These are phyloP conservation scores for Diglossa brunneiventris DNA, from an alignment of 2,113 vertebrate genomes.

Conservation along the genomic window DNA sequence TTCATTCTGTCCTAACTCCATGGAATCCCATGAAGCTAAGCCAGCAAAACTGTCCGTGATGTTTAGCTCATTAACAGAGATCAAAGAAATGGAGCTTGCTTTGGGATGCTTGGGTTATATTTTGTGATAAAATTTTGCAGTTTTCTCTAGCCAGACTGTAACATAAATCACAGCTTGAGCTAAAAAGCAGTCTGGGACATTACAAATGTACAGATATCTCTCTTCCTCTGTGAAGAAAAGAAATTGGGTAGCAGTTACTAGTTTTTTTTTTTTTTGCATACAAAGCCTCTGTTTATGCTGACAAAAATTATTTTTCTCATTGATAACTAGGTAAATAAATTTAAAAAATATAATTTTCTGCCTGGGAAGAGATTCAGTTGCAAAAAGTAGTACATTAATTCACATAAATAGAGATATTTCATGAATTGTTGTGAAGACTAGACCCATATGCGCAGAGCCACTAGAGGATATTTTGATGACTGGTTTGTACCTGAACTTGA, in stretches of 20 bases:
- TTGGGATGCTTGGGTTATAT: background rate
- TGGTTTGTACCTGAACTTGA: background rate
- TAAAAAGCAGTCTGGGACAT: background rate
- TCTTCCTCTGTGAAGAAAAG: background rate
- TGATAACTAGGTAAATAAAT: background rate
- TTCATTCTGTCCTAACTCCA: background rate
- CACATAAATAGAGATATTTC: background rate
- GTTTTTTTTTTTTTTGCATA: background rate
- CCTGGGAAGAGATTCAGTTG: background rate
- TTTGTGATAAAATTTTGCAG: background rate
- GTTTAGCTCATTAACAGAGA: background rate
- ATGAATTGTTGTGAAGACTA: background rate
- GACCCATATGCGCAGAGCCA: background rate
- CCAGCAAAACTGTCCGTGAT: background rate
- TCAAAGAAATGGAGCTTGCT: background rate
- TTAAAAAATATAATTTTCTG: background rate
- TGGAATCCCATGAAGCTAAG: background rate
- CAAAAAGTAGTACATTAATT: background rate
- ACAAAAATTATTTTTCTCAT: background rate
- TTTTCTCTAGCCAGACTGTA: background rate
- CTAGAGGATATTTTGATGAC: background rate
- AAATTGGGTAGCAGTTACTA: background rate
- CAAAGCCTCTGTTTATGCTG: conserved; percentile 3
- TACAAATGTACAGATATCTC: background rate
- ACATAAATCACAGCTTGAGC: background rate